A percentile compares a stretch with the other conserved stretches of the same genome.
These are phyloP conservation scores for Syrista parreyssii DNA, from an alignment of 2,888 invertebrate species.

Conservation along the genomic window DNA sequence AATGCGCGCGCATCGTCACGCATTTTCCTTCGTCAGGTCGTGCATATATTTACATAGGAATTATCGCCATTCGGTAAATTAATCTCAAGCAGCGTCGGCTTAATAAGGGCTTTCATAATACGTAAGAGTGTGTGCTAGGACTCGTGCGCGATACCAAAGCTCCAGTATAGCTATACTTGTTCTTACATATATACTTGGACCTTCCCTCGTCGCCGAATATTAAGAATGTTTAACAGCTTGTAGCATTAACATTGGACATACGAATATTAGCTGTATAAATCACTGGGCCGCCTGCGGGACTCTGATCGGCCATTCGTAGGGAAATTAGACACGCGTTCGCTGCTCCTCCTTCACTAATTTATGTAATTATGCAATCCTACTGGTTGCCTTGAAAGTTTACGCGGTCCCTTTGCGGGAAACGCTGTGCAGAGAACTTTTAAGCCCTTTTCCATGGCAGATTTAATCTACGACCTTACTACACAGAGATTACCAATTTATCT, in stretches of 20 bases:
- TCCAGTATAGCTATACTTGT: background rate
- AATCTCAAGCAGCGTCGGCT: background rate
- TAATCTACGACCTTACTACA: background rate
- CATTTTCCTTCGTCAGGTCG: background rate
- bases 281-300: constrained; percentile 50
- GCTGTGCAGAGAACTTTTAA: background rate
- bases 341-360: constrained; percentile 45
- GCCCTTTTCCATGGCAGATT: background rate
- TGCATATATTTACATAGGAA: background rate
- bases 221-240: constrained; percentile 50
- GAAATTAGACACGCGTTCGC: constrained; percentile 57
- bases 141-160: background rate
- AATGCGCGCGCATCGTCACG: background rate
- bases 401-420: constrained; percentile 11
- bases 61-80: background rate
- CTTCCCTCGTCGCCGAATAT: constrained; percentile 35
- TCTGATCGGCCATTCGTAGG: constrained; percentile 54
- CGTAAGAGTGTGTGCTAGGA: background rate
- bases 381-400: constrained; percentile 31
- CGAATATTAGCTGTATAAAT: constrained; percentile 53
- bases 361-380: constrained; percentile 50
- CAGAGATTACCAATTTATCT: background rate
- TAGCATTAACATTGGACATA: constrained; percentile 47
- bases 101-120: constrained; percentile 1
- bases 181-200: background rate